Conservation (phyloP, 2,113 vertebrate species). For the Pedionomus torquatus region DNA sequence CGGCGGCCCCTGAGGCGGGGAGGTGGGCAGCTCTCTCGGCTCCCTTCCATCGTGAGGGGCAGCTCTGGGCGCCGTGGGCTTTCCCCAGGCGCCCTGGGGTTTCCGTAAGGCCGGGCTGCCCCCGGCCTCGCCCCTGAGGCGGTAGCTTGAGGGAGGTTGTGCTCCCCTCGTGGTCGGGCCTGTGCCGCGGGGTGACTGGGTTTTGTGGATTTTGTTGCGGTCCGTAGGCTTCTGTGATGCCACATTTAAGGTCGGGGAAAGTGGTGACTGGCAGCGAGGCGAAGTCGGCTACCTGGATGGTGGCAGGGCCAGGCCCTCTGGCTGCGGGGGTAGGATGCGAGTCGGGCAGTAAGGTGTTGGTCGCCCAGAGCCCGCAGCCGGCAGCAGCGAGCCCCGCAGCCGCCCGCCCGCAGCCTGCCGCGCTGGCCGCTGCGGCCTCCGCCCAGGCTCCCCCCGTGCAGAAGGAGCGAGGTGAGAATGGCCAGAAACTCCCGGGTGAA, state of each 20-base stretch:
- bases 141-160: neutral
- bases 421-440: too few relatives aligned
- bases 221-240: neutral
- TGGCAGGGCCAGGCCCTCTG: neutral
- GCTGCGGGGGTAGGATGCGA: accelerated
- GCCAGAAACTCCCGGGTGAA: neutral
- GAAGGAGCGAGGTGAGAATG: neutral
- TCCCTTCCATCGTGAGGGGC: neutral
- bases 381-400: too few relatives aligned
- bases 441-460: too few relatives aligned
- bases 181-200: neutral
- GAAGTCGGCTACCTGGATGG: accelerated
- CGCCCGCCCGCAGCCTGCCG: too few relatives aligned
- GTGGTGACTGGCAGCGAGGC: neutral
- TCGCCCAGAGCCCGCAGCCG: too few relatives aligned
- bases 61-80: neutral
- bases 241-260: neutral
- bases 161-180: accelerated
- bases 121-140: neutral
- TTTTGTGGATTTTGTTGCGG: neutral
- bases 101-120: neutral
- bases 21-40: too few relatives aligned
- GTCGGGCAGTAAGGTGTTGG: too few relatives aligned
- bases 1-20: neutral
- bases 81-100: neutral